Percentiles rank a stretch among this genome's conserved stretches.
Conservation (phyloP, 2,113 vertebrate species). For the Pelecanus crispus region DNA sequence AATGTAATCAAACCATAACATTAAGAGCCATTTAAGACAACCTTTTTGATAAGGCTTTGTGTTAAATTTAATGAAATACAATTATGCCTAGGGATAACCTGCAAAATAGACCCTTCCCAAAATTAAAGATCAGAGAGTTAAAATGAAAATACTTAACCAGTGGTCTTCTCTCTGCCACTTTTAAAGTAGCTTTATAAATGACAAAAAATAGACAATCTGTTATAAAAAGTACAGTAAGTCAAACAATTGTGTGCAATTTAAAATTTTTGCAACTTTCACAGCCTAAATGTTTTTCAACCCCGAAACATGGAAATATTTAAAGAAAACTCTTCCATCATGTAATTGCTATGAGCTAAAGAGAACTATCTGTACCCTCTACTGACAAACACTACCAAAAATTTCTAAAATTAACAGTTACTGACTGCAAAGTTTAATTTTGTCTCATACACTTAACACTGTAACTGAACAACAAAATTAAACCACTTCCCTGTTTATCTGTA, state of each 20-base stretch:
- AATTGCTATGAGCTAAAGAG: constrained; percentile 32
- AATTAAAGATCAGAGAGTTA: neutral
- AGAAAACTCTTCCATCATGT: neutral
- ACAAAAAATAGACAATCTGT: neutral
- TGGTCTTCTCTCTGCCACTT: neutral
- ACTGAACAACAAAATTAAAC: constrained; percentile 24
- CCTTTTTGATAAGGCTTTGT: neutral
- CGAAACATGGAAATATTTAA: neutral
- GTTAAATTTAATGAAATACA: neutral
- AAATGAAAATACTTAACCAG: neutral
- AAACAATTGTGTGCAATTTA: neutral
- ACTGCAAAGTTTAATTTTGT: constrained; percentile 56
- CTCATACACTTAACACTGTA: neutral
- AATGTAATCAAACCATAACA: neutral
- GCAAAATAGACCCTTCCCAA: neutral
- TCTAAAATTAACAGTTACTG: constrained; percentile 52
- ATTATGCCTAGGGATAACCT: neutral
- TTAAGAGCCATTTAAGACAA: neutral
- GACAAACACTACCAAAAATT: constrained; percentile 34
- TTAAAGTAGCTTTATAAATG: neutral
- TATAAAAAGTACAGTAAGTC: neutral
- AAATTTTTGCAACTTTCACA: neutral
- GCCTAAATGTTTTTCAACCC: neutral
- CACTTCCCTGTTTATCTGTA: neutral
- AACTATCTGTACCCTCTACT: constrained; percentile 54